Base-by-base conservation (phyloP, 2,113 vertebrate genomes). In the Pterocles gutturalis region DNA sequence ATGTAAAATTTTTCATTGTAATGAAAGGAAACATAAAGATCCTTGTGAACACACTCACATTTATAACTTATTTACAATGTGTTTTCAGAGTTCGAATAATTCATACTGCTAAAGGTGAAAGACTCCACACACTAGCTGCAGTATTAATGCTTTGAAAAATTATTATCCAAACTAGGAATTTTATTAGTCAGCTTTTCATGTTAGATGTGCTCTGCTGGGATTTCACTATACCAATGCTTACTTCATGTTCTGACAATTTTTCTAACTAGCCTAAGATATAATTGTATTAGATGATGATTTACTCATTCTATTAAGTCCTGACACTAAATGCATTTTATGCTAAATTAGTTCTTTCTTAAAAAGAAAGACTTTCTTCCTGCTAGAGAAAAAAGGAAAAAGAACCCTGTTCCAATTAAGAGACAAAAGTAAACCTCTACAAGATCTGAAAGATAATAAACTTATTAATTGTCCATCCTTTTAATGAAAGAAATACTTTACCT, bases 241-340 rank as follows among this genome's bases (percentile, higher is more conserved):
- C 78, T 91, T 83, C 75, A 58, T 19, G 8, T 95, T 89, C 86
- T 90, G 87, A 93, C 71, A 88, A 54, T 91, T 95, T 86, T 95
- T 88, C 91, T 90, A 96, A 94, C 89, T 81, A 91, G 46, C 33
- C 67, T 49, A 89, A 81, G 75, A 91, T 95, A 94, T 94, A 88
- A 91, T 34, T 92, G 89, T 53, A 87, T 81, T 87, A 94, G 81
- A 65, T 87, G 26, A 91, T 90, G 48, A 93, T 95, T 94, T 97
- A 94, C 86, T 80, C 81, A 79, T 92, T 96, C 86, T 95, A 89
- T 94, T 97, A 94, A 96, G 75, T 33, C 49, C 58, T 94, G 90
- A 87, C 89, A 96, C 67, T 89, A 96, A 95, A 94, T 89, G 76
- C 18, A 91, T 83, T 95, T 92, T 92, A 94, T 86, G 69, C 78